Base-by-base conservation (phyloP, 1,140 invertebrate genomes). In the Eueides isabella region DNA sequence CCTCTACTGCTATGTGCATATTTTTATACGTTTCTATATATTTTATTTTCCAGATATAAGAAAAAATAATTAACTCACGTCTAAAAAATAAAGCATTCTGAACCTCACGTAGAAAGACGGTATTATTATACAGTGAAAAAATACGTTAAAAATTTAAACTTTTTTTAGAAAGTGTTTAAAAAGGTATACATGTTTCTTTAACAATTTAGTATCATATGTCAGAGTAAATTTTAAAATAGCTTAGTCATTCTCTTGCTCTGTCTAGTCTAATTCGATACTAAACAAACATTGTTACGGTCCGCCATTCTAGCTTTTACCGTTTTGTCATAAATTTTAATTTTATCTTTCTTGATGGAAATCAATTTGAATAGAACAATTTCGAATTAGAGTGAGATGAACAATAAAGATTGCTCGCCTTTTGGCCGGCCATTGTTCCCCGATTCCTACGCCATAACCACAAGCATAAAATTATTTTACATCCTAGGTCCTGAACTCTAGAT, bases 341-440 rank as follows among this genome's bases (percentile, higher is more conserved):
- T 85, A 89, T 89, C 85, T 85, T 80, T 79, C 77, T 84, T 80
- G 78, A 80, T 79, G 81, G 77, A 82, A 89, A 88, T 89, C 87
- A 86, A 90, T 89, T 89, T 85, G 76, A 85, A 81, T 81, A 76
- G 69, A 81, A 85, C 81, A 85, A 85, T 86, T 87, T 88, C 80
- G 82, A 85, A 87, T 82, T 86, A 83, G 84, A 86, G 74, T 78
- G 74, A 85, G 85, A 89, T 90, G 79, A 78, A 81, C 83, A 90
- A 85, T 89, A 89, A 89, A 90, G 86, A 91, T 90, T 86, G 81
- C 67, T 80, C 83, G 82, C 81, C 77, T 84, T 83, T 82, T 78
- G 74, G 77, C 77, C 72, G 62, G 67, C 81, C 64, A 88, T 87
- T 91, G 89, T 91, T 88, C 85, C 76, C 78, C 77, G 80, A 85